Percentiles rank a stretch among this genome's conserved stretches.
These are phyloP conservation scores for Gasterosteus nipponicus DNA, from an alignment of 2,113 vertebrate species.

Conservation along the genomic window DNA sequence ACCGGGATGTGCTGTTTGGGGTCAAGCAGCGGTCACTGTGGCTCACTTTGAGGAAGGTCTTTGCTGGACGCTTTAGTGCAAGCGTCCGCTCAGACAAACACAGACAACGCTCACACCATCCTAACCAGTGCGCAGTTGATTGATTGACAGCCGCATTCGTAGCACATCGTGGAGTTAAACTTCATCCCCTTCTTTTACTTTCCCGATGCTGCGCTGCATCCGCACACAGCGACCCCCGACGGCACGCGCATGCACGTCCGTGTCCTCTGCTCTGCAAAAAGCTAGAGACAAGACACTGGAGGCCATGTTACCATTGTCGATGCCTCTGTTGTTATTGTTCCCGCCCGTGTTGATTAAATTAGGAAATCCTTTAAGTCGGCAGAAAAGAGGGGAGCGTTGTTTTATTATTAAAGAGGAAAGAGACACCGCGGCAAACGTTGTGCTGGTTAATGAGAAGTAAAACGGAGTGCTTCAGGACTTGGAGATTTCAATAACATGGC, in stretches of 20 bases:
- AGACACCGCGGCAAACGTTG: conserved; percentile 73
- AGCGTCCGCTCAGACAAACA: conserved; percentile 29
- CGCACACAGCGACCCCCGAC: conserved; percentile 18
- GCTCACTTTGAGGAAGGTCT: conserved; percentile 37
- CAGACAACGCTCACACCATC: conserved; percentile 2
- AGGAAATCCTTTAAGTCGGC: conserved; percentile 82
- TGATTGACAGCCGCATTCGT: conserved; percentile 47
- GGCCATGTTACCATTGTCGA: conserved; percentile 77
- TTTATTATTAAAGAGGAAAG: conserved; percentile 81
- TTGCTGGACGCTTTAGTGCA: conserved; percentile 5
- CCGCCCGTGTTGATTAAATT: conserved; percentile 78
- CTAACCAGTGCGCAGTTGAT: conserved; percentile 40
- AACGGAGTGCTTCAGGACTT: conserved; percentile 79
- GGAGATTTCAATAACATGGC: conserved; percentile 80
- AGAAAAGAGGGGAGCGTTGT: conserved; percentile 75
- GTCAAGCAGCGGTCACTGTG: conserved; percentile 79
- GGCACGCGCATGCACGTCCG: conserved; percentile 2
- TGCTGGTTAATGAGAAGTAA: conserved; percentile 79
- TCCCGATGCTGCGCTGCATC: conserved; percentile 8
- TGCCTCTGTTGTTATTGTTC: conserved; percentile 80
- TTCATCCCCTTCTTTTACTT: conserved; percentile 19
- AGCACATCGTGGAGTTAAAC: conserved; percentile 34
- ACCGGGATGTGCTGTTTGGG: conserved; percentile 46
- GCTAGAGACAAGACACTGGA: conserved; percentile 67
- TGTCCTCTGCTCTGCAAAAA: conserved; percentile 63